These are phyloP conservation scores for Euura lappo DNA, from an alignment of 1,140 invertebrate species.

Conservation along the genomic window DNA sequence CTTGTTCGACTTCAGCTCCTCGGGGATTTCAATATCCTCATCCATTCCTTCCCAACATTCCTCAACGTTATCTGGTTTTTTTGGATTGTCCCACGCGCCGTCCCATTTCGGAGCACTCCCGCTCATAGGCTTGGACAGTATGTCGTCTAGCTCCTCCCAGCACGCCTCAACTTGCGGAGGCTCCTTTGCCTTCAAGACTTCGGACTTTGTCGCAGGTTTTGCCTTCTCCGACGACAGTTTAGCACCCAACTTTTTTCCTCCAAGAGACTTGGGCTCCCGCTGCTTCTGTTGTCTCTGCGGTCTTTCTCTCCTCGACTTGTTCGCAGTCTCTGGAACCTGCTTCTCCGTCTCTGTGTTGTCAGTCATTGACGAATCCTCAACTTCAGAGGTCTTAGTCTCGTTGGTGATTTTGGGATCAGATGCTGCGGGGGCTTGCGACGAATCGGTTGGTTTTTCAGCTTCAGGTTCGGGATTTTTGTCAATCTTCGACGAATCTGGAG, in stretches of 20 bases:
- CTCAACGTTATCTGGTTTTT: background rate
- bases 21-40: conserved; percentile 44
- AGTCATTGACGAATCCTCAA: background rate
- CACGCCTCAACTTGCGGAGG: conserved; percentile 25
- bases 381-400: background rate
- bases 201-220: conserved; percentile 24
- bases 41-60: conserved; percentile 23
- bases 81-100: conserved; percentile 4
- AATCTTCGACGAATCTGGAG: background rate
- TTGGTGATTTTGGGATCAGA: background rate
- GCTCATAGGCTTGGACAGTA: conserved; percentile 18
- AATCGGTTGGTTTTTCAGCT: background rate
- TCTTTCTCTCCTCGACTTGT: background rate
- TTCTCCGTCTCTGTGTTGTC: conserved; percentile 9
- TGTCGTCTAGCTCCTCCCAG: conserved; percentile 26
- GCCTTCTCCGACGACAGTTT: conserved; percentile 19
- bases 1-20: conserved; percentile 53
- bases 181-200: conserved; percentile 33
- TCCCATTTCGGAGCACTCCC: background rate
- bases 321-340: background rate
- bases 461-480: background rate
- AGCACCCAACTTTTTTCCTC: conserved; percentile 39
- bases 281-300: conserved; percentile 15
- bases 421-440: background rate
- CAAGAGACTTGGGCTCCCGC: conserved; percentile 24